Evolutionary conservation across 1,140 invertebrate species (phyloP), one percentile per base, ranked within the genome.

Genomic region (Forficula auricularia): DNA sequence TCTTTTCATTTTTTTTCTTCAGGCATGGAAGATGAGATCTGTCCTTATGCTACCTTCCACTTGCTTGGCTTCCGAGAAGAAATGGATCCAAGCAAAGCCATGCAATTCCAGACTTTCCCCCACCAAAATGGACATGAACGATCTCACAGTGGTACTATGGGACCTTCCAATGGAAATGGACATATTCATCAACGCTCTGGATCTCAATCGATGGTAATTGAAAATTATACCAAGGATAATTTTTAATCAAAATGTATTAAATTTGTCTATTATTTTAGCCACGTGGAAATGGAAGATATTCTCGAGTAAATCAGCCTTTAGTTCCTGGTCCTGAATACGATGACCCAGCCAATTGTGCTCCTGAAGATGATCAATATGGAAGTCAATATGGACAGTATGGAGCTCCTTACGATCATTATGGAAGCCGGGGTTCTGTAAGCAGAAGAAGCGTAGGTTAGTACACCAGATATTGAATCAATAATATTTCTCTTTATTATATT

Each of bases 11-110:
- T 6, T 27, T 27, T 27, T 27, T 27, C 22, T 27, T 27, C 66
- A 82, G 84, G 84, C 60, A 85, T 87, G 74, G 86, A 90, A 60
- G 86, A 91, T 63, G 86, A 91, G 60, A 90, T 90, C 58, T 89
- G 85, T 62, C 86, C 86, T 10, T 91, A 91, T 62, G 86, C 86
- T 2, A 91, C 86, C 12, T 91, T 91, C 78, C 86, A 91, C 59
- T 67, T 91, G 50, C 71, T 91, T 38, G 86, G 86, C 50, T 90
- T 91, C 78, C 79, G 86, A 49, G 86, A 91, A 60, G 86, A 91
- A 72, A 88, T 89, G 82, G 85, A 89, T 59, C 84, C 85, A 13
- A 79, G 71, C 58, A 87, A 87, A 64, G 80, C 81, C 18, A 75
- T 78, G 69, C 77, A 82, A 52, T 83, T 82, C 69, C 80, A 88